Percentiles rank a stretch among this genome's conserved stretches.
Conservation (phyloP, 2,888 invertebrate species). For the Drosophila fungiperda region DNA sequence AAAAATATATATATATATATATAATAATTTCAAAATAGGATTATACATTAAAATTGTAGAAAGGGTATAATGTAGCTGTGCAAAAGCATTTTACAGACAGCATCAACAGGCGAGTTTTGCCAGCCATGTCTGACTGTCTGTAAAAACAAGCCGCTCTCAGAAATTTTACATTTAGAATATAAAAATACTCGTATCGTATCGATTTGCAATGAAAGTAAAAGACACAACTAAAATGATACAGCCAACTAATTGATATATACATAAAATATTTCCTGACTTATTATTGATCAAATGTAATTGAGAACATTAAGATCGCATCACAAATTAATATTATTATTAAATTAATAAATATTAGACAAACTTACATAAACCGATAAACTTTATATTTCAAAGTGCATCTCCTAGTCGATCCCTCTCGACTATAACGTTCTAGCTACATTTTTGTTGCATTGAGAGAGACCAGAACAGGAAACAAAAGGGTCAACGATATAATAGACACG, state of each 20-base stretch:
- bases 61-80: background rate
- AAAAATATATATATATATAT: too few relatives aligned
- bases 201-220: too few relatives aligned
- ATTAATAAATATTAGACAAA: background rate
- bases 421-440: background rate
- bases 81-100: background rate
- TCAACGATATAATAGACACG: slow-evolving; percentile 7
- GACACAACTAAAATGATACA: too few relatives aligned
- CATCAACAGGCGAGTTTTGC: background rate
- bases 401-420: background rate
- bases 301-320: background rate
- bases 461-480: slow-evolving; percentile 6
- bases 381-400: background rate
- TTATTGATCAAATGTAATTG: background rate
- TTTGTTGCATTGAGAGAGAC: background rate
- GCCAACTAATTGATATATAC: too few relatives aligned
- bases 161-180: background rate
- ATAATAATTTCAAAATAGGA: too few relatives aligned
- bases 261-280: background rate
- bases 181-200: background rate
- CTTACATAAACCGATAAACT: background rate
- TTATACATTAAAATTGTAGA: background rate
- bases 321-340: background rate
- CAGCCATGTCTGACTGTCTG: background rate
- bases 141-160: background rate